These are phyloP conservation scores for Nomada lathburiana DNA, from an alignment of 2,888 invertebrate genomes.

Conservation along the genomic window DNA sequence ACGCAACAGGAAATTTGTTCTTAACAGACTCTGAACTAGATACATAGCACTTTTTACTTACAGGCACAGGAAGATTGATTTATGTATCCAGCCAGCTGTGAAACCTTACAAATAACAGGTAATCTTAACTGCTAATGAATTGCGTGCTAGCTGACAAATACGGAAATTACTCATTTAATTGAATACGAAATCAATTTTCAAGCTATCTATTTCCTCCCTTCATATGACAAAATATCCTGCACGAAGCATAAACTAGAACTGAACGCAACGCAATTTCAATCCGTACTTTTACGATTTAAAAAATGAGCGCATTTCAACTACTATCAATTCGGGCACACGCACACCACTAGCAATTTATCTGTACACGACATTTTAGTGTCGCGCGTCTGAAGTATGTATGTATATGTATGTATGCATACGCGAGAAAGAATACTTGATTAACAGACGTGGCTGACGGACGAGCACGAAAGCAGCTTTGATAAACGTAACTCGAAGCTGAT, in stretches of 20 bases:
- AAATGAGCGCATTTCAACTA: no score
- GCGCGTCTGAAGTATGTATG: conserved; percentile 1
- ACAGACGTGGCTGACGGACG: conserved; percentile 5
- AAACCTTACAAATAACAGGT: neutral
- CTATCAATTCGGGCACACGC: no score
- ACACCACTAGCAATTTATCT: no score
- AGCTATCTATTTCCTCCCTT: no score
- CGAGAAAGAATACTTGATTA: neutral
- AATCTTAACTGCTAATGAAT: neutral
- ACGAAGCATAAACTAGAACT: no score
- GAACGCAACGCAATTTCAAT: no score
- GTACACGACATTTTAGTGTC: neutral
- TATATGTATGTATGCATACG: no score
- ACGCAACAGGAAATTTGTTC: conserved; percentile 47
- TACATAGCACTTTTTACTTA: conserved; percentile 20
- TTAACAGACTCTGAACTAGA: conserved; percentile 19
- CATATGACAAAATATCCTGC: neutral
- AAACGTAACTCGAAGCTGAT: conserved; percentile 41
- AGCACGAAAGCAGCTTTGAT: conserved; percentile 31
- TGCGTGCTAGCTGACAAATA: neutral
- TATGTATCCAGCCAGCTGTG: neutral
- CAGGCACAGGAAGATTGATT: neutral
- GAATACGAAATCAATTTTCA: neutral
- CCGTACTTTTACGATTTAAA: no score
- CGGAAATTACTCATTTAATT: neutral